These are phyloP conservation scores for Theonella swinhoei DNA, from an alignment of 37 sponge, comb jelly and placozoan species.

Conservation along the genomic window DNA sequence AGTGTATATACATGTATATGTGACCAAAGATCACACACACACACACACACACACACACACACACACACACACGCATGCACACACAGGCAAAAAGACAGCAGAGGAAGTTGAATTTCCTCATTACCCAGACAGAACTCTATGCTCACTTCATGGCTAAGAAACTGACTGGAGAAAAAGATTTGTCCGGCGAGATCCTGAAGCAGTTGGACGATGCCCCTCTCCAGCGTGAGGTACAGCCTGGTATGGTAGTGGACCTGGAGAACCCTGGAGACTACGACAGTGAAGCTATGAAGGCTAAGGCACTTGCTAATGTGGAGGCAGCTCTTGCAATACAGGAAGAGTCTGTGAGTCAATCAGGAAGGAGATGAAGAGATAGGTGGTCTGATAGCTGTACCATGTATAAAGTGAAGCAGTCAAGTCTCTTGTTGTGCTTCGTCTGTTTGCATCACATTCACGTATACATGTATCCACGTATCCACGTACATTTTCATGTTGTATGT, in stretches of 20 bases:
- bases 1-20: background rate
- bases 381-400: background rate
- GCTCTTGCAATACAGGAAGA: conserved; percentile 68
- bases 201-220: conserved; percentile 79
- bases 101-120: conserved; percentile 93
- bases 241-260: conserved; percentile 72
- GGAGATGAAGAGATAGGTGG: background rate
- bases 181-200: conserved; percentile 63
- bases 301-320: conserved; percentile 70
- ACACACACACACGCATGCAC: background rate
- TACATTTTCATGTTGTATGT: too few species aligned
- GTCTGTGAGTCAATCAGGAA: conserved; percentile 13
- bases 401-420: background rate
- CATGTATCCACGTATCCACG: too few species aligned
- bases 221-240: conserved; percentile 68
- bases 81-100: conserved; percentile 86
- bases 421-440: background rate
- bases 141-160: conserved; percentile 98
- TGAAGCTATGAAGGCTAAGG: conserved; percentile 75
- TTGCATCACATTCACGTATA: too few species aligned
- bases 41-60: background rate
- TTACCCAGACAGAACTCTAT: conserved; percentile 97
- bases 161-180: conserved; percentile 66
- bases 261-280: conserved; percentile 70
- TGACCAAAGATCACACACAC: background rate